Base-by-base conservation (phyloP, 2,113 vertebrate genomes). In the Xiphorhynchus elegans region DNA sequence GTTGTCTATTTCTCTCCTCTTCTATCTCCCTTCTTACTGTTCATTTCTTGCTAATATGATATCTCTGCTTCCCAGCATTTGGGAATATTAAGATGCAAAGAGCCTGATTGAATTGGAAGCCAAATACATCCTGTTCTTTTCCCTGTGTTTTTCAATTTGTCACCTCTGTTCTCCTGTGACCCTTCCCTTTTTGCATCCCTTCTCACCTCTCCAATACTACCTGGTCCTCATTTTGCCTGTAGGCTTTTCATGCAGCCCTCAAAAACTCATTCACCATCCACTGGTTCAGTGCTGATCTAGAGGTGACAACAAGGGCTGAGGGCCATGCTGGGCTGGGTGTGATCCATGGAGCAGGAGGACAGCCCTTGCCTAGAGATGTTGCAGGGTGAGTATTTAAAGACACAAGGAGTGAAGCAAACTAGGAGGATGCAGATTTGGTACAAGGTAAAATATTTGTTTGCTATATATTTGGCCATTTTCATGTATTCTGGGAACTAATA, bases 221-320 rank as follows among this genome's bases (percentile, higher is more conserved):
- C 17, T 23, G 17, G 14, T 70, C 26, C 40, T 95, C 66, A 40
- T 42, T 56, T 67, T 56, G 13, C 37, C 29, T 33, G 6, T 21
- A 56, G 33, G 53, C 2, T 59, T 76, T 55, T n/a, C 33, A 9
- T 2, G 16, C 70, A 82, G n/a, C 8, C 44, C 39, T 83, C 28
- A 33, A 18, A 62, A 74, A 46, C 9, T 31, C 58, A 24, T 31
- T 19, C 52, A 82, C 21, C 19, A 10, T 17, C 21, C 39, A 7
- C 8, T 1, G 14, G 25, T 13, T 13, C 0, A 4, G 11, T 8
- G 42, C 3, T 16, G 39, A 8, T n/a, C 50, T 13, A 8, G 40
- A 64, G 37, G 31, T 7, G 19, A 33, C 15, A 64, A 40, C 1
- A 26, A 7, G 47, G n/a, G 53, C 68, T 58, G 47, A 64, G 42